Evolutionary conservation across 2,797 vertebrate genomes (phyloP), one percentile per base, ranked within the genome.

Genomic region (Sylvia borin): DNA sequence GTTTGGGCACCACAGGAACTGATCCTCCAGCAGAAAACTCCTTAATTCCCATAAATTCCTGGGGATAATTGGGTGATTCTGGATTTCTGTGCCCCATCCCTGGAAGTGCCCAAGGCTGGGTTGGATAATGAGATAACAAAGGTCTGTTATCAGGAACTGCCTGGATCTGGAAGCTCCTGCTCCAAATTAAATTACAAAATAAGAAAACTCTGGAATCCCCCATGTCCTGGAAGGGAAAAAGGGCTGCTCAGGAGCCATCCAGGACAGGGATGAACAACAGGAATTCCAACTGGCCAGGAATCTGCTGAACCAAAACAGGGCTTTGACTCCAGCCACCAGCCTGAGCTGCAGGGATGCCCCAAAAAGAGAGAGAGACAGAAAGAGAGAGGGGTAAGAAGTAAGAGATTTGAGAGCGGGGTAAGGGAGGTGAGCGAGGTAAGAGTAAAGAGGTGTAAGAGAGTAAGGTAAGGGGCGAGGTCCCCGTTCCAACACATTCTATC

Each of bases 1-100:
- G 32, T 32, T 70, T 66, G 51, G 22, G 21, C 16, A 3, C 3
- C 0, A 0, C 13, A 17, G 24, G 22, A 13, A 0, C 27, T 31
- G 21, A 16, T 74, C 15, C 58, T 71, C 38, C 38, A 29, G 70
- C 40, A 92, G 67, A 15, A 27, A 57, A 21, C 9, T n/a, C 8
- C 2, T 12, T 6, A 27, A 34, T 20, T n/a, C 34, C 34, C n/a
- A 54, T 36, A 9, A 14, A 53, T 81, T 43, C 48, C 13, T 22
- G 22, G 42, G 53, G 53, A 34, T n/a, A 76, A 61, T 11, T 4
- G 34, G 4, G 24, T 1, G 18, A 18, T 40, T 58, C 10, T 9
- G 36, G 29, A 32, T 32, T 58, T 21, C 4, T 29, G 32, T 34
- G 43, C 12, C 31, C 32, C 21, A 31, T 70, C 47, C 48, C 42